Evolutionary conservation across 2,888 invertebrate species (phyloP).

Genomic region (Melinaea marsaeus): DNA sequence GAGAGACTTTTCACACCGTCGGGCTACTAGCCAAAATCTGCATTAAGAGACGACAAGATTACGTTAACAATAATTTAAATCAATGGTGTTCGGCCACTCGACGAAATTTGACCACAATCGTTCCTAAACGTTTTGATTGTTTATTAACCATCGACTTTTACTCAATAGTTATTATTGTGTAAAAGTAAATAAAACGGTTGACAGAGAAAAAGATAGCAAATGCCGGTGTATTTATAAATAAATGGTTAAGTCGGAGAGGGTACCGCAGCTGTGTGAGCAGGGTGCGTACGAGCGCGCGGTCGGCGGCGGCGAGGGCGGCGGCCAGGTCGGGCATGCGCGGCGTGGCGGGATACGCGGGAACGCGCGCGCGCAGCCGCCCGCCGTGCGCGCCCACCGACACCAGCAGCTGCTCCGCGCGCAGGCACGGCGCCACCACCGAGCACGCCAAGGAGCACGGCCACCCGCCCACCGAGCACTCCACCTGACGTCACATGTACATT

Average conservation of each 20-base stretch:
- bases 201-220: too few species aligned
- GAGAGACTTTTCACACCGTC: slow-evolving; percentile 95
- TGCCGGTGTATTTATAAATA: not conserved
- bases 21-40: slow-evolving; percentile 93
- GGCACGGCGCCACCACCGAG: slow-evolving; percentile 91
- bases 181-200: too few species aligned
- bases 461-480: slow-evolving; percentile 86
- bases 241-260: not conserved
- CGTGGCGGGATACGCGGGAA: slow-evolving; percentile 91
- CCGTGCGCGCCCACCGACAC: slow-evolving; percentile 97
- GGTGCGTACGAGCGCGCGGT: slow-evolving; percentile 47
- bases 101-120: too few species aligned
- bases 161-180: too few species aligned
- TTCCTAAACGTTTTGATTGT: too few species aligned
- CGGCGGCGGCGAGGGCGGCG: slow-evolving; percentile 77
- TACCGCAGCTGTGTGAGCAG: slow-evolving; percentile 76
- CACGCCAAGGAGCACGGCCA: slow-evolving; percentile 95
- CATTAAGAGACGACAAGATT: too few species aligned
- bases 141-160: too few species aligned
- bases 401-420: slow-evolving; percentile 93
- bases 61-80: too few species aligned
- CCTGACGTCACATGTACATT: slow-evolving; percentile 64
- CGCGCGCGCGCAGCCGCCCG: slow-evolving; percentile 93
- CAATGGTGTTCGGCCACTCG: too few species aligned
- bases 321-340: slow-evolving; percentile 90